phyloP scores from a whole-genome alignment of 2,888 invertebrate species.

The Dichetophora obliterata region DNA sequence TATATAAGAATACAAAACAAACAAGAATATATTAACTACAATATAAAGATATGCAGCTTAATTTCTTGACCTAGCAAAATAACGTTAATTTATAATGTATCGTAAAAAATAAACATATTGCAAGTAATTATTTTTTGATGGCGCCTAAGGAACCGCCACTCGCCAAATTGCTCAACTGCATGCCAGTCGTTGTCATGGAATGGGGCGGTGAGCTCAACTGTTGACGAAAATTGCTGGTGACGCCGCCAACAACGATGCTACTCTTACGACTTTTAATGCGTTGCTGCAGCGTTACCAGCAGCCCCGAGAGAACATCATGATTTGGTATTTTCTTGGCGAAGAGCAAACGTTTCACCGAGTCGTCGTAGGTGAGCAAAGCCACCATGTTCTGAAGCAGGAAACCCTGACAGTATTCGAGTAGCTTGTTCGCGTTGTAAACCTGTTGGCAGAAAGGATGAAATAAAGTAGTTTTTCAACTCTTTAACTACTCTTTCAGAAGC shows the following conservation, averaged over 20 bases:
- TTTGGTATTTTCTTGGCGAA: slow-evolving; percentile 92
- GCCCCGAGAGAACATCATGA: slow-evolving; percentile 88
- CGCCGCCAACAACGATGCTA: slow-evolving; percentile 43
- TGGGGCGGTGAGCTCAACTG: slow-evolving; percentile 56
- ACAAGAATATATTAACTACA: slow-evolving; percentile 17
- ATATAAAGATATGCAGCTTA: not conserved
- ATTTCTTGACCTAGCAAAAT: not conserved
- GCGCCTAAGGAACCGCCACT: slow-evolving; percentile 42
- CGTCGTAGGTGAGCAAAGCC: slow-evolving; percentile 91
- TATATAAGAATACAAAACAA: slow-evolving; percentile 20
- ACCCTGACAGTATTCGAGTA: slow-evolving; percentile 91
- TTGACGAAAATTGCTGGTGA: slow-evolving; percentile 59
- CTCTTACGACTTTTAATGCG: slow-evolving; percentile 79
- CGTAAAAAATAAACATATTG: not conserved
- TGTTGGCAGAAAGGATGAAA: slow-evolving; percentile 59
- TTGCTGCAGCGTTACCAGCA: slow-evolving; percentile 84
- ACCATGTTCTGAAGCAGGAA: slow-evolving; percentile 93
- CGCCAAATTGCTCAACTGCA: slow-evolving; percentile 5
- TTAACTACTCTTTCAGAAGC: no score
- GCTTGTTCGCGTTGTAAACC: slow-evolving; percentile 89
- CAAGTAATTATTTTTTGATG: slow-evolving; percentile 39
- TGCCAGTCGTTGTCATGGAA: slow-evolving; percentile 26
- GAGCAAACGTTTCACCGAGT: slow-evolving; percentile 87
- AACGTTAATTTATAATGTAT: no score
- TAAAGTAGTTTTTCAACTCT: no score